Evolutionary conservation across 2,113 vertebrate genomes (phyloP), one percentile per base, ranked within the genome.

Genomic region (Phalacrocorax pelagicus): DNA sequence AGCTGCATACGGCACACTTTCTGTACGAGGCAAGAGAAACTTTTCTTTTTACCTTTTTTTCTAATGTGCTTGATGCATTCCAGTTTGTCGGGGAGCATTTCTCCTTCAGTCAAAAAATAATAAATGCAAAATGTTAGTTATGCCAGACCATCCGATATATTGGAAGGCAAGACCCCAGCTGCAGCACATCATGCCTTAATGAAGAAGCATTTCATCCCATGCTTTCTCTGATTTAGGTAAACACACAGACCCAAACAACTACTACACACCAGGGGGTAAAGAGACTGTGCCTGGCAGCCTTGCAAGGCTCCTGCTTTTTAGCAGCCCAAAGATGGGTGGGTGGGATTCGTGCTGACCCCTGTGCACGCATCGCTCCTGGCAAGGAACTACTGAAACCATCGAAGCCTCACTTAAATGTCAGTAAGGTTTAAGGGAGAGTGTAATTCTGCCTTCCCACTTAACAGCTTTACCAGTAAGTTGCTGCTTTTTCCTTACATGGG

Each of bases 401-500:
- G 1, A 29, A 90, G 47, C 40, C 58, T 81, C 5, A 1, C 49
- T 70, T 30, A 23, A 54, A 71, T 17, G 29, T 18, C 30, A 57
- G 55, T 8, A 38, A 42, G 24, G 18, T 74, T 89, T 85, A 59
- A 46, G 11, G 9, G 81, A 67, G 67, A 77, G 16, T 71, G 51
- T 52, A 79, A 54, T 81, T 84, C 73, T 81, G 86, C 62, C 63
- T 86, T 72, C 54, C 30, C 16, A 12, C n/a, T 88, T 69, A 78
- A 54, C 87, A 90, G 59, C 81, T 58, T 88, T 97, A 92, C 84
- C 94, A 94, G 85, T 85, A 86, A 96, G 65, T 32, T 54, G 75
- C 63, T 69, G 29, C 72, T 96, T 88, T 94, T 81, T 40, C 94
- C 89, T 95, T 96, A 94, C 95, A 97, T 97, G 88, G 95, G 79